phyloP scores from a whole-genome alignment of 2,888 invertebrate genomes.

The Orchesella flavescens region DNA sequence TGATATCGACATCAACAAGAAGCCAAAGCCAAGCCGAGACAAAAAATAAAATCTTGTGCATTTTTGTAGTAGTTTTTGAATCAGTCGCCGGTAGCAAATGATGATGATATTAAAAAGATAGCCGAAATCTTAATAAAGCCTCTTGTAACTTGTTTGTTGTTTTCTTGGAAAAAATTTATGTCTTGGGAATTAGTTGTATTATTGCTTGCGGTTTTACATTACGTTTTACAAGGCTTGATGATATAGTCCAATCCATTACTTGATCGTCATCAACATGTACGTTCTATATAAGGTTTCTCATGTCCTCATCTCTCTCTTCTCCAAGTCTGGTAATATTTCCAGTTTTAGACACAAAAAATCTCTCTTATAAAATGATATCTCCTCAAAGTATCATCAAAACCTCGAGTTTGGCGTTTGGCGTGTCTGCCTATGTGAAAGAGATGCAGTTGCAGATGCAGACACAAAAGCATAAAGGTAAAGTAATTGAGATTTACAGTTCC shows the following conservation, averaged over 20 bases:
- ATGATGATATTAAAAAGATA: too few relatives aligned
- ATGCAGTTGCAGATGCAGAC: not conserved
- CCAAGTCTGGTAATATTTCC: not conserved
- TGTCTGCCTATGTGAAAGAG: not conserved
- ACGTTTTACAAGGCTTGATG: not conserved
- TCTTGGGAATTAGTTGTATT: slow-evolving; percentile 21
- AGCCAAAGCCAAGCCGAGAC: too few relatives aligned
- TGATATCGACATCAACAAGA: too few relatives aligned
- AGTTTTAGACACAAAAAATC: slow-evolving; percentile 19
- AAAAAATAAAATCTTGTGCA: not conserved
- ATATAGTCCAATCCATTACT: not conserved
- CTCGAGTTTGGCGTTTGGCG: not conserved
- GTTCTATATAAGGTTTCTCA: slow-evolving; percentile 15
- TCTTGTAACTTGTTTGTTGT: not conserved
- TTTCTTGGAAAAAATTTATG: not conserved
- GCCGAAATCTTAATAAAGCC: not conserved
- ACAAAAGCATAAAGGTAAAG: slow-evolving; percentile 15
- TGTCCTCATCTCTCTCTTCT: not conserved
- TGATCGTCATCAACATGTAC: not conserved
- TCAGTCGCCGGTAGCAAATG: not conserved
- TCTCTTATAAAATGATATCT: slow-evolving; percentile 4
- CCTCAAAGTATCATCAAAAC: not conserved
- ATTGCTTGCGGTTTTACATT: slow-evolving; percentile 27
- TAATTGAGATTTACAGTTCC: slow-evolving; percentile 53
- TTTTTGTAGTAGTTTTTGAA: not conserved